phyloP scores from a whole-genome alignment of 2,888 invertebrate genomes.

The Clitarchus hookeri region DNA sequence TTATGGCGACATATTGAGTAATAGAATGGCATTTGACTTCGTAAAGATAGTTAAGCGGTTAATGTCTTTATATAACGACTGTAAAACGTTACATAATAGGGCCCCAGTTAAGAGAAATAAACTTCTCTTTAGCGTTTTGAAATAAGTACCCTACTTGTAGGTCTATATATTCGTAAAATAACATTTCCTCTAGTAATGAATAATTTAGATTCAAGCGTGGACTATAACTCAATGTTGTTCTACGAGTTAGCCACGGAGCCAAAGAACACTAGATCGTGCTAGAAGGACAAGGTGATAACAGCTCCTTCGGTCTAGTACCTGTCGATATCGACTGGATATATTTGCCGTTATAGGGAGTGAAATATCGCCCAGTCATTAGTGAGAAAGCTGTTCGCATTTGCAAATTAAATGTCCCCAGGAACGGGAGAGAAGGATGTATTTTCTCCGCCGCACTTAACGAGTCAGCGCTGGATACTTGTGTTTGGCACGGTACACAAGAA shows the following conservation, averaged over 20 bases:
- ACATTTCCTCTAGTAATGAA: too few species aligned
- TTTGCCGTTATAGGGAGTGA: not conserved
- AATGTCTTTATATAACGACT: too few species aligned
- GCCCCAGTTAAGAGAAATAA: too few species aligned
- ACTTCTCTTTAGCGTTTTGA: too few species aligned
- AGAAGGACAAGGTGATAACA: not conserved
- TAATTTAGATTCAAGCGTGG: too few species aligned
- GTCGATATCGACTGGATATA: not conserved
- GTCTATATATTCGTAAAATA: too few species aligned
- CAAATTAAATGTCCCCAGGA: not conserved
- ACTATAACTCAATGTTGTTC: not conserved
- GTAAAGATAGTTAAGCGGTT: too few species aligned
- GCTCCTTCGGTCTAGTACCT: not conserved
- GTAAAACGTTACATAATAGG: too few species aligned
- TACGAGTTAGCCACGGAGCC: not conserved
- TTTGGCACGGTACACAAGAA: not conserved
- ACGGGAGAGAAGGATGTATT: not conserved
- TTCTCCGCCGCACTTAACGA: not conserved
- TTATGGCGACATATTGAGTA: too few species aligned
- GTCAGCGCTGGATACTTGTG: not conserved
- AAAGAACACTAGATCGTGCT: not conserved
- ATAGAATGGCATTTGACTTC: too few species aligned
- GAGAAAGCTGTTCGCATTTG: constrained; percentile 14
- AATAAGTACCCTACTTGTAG: too few species aligned
- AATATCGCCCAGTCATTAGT: not conserved